Percentiles rank a stretch among this genome's conserved stretches.
Evolutionary conservation across 2,797 vertebrate species (phyloP).

Genomic region (Pangasius krempfi): DNA sequence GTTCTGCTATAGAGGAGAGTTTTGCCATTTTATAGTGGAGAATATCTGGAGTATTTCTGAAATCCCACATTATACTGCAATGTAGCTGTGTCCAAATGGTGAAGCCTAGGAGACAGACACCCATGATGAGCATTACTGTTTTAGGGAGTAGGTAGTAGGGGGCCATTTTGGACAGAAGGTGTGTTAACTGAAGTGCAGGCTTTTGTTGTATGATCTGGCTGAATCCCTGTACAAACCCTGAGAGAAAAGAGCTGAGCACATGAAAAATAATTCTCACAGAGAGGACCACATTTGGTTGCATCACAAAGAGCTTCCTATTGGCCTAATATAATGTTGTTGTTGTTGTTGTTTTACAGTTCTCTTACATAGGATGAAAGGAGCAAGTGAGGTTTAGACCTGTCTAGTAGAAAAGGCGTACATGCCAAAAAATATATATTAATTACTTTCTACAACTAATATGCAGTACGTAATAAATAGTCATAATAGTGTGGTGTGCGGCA

Average conservation of each 20-base stretch:
- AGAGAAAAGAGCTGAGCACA: background rate
- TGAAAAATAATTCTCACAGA: background rate
- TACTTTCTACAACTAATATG: background rate
- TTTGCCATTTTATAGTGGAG: background rate
- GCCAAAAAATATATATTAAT: background rate
- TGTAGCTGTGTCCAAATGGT: background rate
- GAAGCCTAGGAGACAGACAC: background rate
- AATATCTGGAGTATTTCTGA: background rate
- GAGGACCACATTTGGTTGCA: background rate
- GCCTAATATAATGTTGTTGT: background rate
- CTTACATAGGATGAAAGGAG: background rate
- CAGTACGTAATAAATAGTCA: background rate
- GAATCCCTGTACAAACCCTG: background rate
- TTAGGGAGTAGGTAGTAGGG: background rate
- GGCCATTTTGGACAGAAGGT: background rate
- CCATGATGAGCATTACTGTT: background rate
- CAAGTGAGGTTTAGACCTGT: background rate
- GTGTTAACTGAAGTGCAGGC: background rate
- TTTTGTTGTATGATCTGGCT: background rate
- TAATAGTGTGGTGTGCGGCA: background rate
- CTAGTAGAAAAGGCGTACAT: background rate
- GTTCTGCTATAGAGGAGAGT: background rate
- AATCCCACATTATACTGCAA: background rate
- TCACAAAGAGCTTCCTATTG: background rate
- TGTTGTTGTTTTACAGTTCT: background rate